Percentiles rank a stretch among this genome's conserved stretches.
These are phyloP conservation scores for Acanthornis magna DNA, from an alignment of 2,797 vertebrate species.

Conservation along the genomic window DNA sequence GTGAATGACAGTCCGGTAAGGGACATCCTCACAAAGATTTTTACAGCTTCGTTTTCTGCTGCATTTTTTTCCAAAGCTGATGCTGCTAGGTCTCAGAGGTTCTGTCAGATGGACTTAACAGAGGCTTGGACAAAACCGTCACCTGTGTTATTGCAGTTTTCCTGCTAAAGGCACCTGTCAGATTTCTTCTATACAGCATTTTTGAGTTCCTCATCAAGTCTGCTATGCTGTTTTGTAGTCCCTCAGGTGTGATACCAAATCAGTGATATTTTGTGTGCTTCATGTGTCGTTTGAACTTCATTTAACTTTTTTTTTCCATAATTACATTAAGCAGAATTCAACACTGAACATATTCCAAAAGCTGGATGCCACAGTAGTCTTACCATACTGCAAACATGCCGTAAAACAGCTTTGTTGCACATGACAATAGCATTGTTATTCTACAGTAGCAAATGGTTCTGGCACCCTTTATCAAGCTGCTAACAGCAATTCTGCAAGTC, in stretches of 20 bases:
- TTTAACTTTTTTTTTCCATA: not conserved
- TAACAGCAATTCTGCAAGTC: not conserved
- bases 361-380: not conserved
- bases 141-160: not conserved
- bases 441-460: not conserved
- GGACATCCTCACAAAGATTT: not conserved
- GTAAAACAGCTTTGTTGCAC: not conserved
- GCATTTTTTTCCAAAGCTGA: not conserved
- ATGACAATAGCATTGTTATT: not conserved
- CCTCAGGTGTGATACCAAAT: not conserved
- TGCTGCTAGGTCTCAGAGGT: not conserved
- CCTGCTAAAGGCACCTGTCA: not conserved
- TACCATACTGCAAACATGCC: not conserved
- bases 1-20: not conserved
- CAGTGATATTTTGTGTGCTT: not conserved
- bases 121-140: not conserved
- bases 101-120: not conserved
- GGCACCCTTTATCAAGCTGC: not conserved
- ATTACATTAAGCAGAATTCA: not conserved
- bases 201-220: not conserved
- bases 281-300: not conserved
- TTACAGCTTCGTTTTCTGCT: not conserved
- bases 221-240: not conserved
- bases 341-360: not conserved
- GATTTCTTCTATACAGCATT: not conserved